These are phyloP conservation scores for Hofmannophila pseudospretella DNA, from an alignment of 2,888 invertebrate genomes.

Conservation along the genomic window DNA sequence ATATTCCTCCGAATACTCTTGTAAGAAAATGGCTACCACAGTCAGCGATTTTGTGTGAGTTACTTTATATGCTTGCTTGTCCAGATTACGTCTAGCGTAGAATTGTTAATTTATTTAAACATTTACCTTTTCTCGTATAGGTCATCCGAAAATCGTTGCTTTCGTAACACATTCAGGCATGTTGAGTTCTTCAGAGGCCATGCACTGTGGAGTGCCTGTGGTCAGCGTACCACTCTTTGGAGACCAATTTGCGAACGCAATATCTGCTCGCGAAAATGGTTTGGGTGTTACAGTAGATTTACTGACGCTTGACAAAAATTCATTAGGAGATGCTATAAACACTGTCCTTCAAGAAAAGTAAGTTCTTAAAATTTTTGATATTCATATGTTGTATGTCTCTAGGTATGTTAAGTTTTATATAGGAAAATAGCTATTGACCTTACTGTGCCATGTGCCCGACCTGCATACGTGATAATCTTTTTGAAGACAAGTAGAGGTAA, in stretches of 20 bases:
- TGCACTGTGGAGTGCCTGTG: conserved; percentile 51
- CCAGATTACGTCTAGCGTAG: too few species aligned
- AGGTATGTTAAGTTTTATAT: too few species aligned
- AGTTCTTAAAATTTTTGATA: too few species aligned
- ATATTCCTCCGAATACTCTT: conserved; percentile 79
- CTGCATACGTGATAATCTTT: too few species aligned
- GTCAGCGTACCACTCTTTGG: conserved; percentile 73
- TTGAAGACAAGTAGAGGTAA: too few species aligned
- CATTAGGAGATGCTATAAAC: background rate
- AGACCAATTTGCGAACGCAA: conserved; percentile 69
- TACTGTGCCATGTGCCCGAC: too few species aligned
- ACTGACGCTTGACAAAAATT: conserved; percentile 16
- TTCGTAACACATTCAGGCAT: conserved; percentile 74
- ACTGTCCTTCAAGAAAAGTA: conserved; percentile 2
- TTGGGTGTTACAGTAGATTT: conserved; percentile 56
- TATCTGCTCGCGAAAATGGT: conserved; percentile 53
- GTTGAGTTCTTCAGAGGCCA: conserved; percentile 67
- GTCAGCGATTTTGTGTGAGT: conserved; percentile 81
- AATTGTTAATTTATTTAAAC: too few species aligned
- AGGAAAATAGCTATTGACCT: too few species aligned
- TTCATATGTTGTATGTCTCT: too few species aligned
- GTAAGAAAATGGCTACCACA: conserved; percentile 85
- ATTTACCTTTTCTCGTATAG: conserved; percentile 30
- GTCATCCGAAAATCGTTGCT: conserved; percentile 68
- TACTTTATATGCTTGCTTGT: too few species aligned